A percentile compares a stretch with the other conserved stretches of the same genome.
Evolutionary conservation across 2,888 invertebrate genomes (phyloP).

Genomic region (Leptopilina drosophilae): DNA sequence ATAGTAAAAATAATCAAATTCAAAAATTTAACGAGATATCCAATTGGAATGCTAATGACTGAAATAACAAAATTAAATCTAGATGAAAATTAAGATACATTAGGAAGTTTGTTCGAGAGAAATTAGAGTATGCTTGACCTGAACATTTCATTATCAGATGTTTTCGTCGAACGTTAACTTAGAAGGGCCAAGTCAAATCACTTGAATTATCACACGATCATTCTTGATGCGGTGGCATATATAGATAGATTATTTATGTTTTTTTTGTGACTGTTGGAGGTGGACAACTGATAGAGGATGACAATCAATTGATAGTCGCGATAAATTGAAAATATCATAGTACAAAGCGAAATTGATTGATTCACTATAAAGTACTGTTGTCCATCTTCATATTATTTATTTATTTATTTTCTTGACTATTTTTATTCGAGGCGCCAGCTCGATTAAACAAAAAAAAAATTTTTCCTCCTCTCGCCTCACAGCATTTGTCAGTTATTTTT

Average conservation of each 20-base stretch:
- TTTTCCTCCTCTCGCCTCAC: constrained; percentile 34
- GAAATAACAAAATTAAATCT: background rate
- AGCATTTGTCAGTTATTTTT: constrained; percentile 42
- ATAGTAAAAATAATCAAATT: background rate
- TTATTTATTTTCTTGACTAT: constrained; percentile 21
- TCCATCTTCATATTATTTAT: constrained; percentile 31
- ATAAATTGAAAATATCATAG: background rate
- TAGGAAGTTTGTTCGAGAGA: constrained; percentile 8
- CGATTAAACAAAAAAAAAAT: constrained; percentile 1
- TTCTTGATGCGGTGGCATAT: constrained; percentile 71
- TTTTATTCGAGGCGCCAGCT: constrained; percentile 30
- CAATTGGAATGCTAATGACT: constrained; percentile 9
- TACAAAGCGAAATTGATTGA: constrained; percentile 24
- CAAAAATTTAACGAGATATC: background rate
- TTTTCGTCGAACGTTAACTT: constrained; percentile 46
- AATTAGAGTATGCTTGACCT: background rate
- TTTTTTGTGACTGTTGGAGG: constrained; percentile 63
- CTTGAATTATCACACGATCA: constrained; percentile 75
- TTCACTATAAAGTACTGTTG: constrained; percentile 9
- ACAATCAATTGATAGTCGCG: constrained; percentile 18
- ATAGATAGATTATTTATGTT: constrained; percentile 62
- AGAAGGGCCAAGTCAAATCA: constrained; percentile 74
- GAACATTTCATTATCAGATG: constrained; percentile 6
- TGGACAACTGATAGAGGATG: constrained; percentile 49
- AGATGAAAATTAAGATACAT: background rate